Evolutionary conservation across 2,888 invertebrate genomes (phyloP), one percentile per base, ranked within the genome.

Genomic region (Caenorhabditis sp.): DNA sequence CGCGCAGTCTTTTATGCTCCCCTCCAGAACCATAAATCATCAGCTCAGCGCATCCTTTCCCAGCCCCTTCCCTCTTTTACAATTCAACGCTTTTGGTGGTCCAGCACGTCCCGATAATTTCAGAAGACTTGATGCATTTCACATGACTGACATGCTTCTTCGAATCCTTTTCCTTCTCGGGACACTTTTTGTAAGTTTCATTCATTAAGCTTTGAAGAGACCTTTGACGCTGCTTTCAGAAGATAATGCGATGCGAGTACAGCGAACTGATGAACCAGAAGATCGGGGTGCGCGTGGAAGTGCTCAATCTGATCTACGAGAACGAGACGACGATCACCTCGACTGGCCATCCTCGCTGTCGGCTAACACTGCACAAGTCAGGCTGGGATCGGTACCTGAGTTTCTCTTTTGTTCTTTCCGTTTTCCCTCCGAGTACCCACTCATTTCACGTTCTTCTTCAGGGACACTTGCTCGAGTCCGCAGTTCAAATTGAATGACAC

Each of bases 361-460:
- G 68, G 6, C 45, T 81, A 11, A 79, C 79, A 39, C 27, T 79
- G 30, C 79, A 81, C 59, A 79, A 73, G 77, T 77, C 71, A 55
- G 68, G 48, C 50, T 76, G 63, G 70, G 75, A 76, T 59, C 68
- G 75, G 75, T 76, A 59, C 32, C 45, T 53, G 24, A 43, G 27
- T 45, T 66, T 24, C 27, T 26, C 41, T 39, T 68, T 39, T 35
- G 17, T 68, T 58, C 46, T 37, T 30, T 32, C 20, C 7, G n/a
- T 48, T 50, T n/a, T 24, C 24, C 2, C 17, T 45, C 35, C 9
- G n/a, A n/a, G n/a, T n/a, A n/a, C n/a, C n/a, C n/a, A n/a, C 17
- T 41, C 53, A 20, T n/a, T 24, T 32, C 11, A 45, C 30, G 4
- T 22, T 1, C 32, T 27, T 2, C 20, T 71, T 77, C 59, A 77